phyloP scores from a whole-genome alignment of 2,113 vertebrate genomes.

The Dissostichus mawsoni region DNA sequence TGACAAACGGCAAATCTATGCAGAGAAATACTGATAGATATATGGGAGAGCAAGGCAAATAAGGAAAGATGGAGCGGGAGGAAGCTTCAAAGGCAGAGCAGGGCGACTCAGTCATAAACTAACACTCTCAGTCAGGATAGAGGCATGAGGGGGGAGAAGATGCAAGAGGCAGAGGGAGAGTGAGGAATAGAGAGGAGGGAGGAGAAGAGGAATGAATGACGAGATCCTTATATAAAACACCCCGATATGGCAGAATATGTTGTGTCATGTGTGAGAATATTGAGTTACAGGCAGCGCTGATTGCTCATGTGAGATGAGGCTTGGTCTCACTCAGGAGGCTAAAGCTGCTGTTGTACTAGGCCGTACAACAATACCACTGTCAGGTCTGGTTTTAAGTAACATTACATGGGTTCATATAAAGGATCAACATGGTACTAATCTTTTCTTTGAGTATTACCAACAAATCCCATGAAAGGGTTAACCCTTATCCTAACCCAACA shows the following conservation, averaged over 20 bases:
- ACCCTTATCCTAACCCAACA: not conserved
- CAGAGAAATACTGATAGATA: slow-evolving; percentile 6
- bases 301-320: slow-evolving; percentile 57
- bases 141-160: slow-evolving; percentile 43
- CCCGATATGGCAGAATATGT: slow-evolving; percentile 34
- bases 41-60: slow-evolving; percentile 37
- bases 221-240: slow-evolving; percentile 56
- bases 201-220: slow-evolving; percentile 58
- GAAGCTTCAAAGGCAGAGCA: slow-evolving; percentile 64
- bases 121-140: slow-evolving; percentile 72
- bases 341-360: slow-evolving; percentile 16
- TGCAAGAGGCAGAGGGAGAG: slow-evolving; percentile 40
- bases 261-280: slow-evolving; percentile 53
- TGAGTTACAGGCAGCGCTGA: slow-evolving; percentile 39
- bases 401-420: not conserved
- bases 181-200: slow-evolving; percentile 42
- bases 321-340: slow-evolving; percentile 14
- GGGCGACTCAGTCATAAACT: slow-evolving; percentile 77
- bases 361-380: not conserved
- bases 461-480: not conserved
- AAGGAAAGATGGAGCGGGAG: slow-evolving; percentile 53
- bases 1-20: not conserved
- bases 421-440: not conserved
- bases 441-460: not conserved
- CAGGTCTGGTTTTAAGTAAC: slow-evolving; percentile 35